These are phyloP conservation scores for Lycaena phlaeas DNA, from an alignment of 2,888 invertebrate species.

Conservation along the genomic window DNA sequence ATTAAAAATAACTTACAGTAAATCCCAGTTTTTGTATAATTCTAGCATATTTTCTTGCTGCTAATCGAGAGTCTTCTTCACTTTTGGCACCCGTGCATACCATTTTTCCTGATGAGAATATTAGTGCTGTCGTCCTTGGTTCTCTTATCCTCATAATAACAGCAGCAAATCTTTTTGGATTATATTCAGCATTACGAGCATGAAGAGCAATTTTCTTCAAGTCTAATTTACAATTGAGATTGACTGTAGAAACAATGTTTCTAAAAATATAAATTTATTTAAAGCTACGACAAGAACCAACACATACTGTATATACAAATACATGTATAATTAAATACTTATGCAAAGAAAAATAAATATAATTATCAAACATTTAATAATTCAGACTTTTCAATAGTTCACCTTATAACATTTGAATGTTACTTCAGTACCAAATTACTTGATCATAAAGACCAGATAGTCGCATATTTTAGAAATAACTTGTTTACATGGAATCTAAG, in stretches of 20 bases:
- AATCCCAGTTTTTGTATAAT: constrained; percentile 89
- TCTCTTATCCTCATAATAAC: constrained; percentile 97
- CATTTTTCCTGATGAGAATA: constrained; percentile 88
- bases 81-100: constrained; percentile 89
- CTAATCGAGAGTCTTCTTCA: constrained; percentile 84
- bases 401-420: too few relatives aligned
- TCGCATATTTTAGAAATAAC: too few relatives aligned
- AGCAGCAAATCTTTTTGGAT: constrained; percentile 98
- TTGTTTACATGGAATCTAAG: too few relatives aligned
- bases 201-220: constrained; percentile 97
- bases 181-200: constrained; percentile 98
- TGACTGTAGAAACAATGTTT: constrained; percentile 98
- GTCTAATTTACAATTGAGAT: constrained; percentile 94
- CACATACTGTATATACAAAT: too few relatives aligned
- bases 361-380: too few relatives aligned
- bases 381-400: too few relatives aligned
- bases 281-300: too few relatives aligned
- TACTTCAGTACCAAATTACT: too few relatives aligned
- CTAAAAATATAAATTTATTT: constrained; percentile 71
- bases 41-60: constrained; percentile 86
- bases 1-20: constrained; percentile 74
- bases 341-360: too few relatives aligned
- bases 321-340: too few relatives aligned
- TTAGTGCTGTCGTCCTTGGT: constrained; percentile 85
- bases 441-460: too few relatives aligned